These are phyloP conservation scores for Merops nubicus DNA, from an alignment of 2,113 vertebrate species.

Conservation along the genomic window DNA sequence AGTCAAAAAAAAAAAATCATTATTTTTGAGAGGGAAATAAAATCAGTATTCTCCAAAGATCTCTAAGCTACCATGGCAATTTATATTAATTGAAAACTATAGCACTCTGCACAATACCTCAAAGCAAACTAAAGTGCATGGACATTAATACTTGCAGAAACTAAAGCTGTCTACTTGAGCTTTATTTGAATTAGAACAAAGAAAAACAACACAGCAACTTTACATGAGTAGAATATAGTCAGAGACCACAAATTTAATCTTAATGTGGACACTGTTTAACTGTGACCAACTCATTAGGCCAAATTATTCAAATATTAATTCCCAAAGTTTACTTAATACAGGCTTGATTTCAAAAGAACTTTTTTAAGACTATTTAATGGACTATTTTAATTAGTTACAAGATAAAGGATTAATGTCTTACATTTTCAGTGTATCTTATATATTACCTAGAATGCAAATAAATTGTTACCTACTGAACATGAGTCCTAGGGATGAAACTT, in stretches of 20 bases:
- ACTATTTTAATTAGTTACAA: background rate
- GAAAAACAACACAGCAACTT: background rate
- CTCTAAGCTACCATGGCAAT: background rate
- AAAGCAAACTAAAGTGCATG: conserved; percentile 13
- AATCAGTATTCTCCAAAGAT: conserved; percentile 19
- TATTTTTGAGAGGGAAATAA: background rate
- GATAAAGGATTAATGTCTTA: background rate
- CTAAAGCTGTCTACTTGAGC: background rate
- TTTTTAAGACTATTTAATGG: background rate
- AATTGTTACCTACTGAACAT: background rate
- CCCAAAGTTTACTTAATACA: background rate
- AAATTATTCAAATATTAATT: background rate
- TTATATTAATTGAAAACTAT: conserved; percentile 19
- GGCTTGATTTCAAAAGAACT: background rate
- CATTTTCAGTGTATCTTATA: background rate
- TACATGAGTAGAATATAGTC: background rate
- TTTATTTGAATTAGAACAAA: background rate
- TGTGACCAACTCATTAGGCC: background rate
- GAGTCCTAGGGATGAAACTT: background rate
- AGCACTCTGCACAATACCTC: background rate
- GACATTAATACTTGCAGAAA: conserved; percentile 3
- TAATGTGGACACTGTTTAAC: background rate
- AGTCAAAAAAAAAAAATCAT: background rate
- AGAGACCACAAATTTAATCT: background rate
- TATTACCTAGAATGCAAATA: background rate